Evolutionary conservation across 1,140 invertebrate genomes (phyloP), one percentile per base, ranked within the genome.

Genomic region (Drosophila elegans): DNA sequence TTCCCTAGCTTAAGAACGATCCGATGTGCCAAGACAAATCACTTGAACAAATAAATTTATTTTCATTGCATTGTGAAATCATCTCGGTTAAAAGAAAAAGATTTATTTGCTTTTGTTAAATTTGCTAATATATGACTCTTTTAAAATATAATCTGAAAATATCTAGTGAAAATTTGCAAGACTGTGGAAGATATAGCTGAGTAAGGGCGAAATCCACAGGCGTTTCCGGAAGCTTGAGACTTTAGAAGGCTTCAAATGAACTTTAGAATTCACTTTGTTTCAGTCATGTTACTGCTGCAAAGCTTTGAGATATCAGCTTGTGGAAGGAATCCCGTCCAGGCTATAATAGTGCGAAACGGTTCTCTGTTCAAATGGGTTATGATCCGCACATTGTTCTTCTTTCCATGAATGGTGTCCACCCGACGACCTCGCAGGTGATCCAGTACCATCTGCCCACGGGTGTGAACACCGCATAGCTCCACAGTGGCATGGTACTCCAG

Each of bases 401-500:
- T 72, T 7, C 68, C 61, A 4, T 77, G 55, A 7, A 73, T 59
- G 6, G 48, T 49, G 25, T 86, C 81, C 12, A 56, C 36, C 34
- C 38, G 27, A 4, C 68, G 53, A 0, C 68, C 61, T 3, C 38
- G 32, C 45, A 78, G 52, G 36, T 86, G 80, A 51, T 86, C 83
- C 12, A 86, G 51, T 4, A 86, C 80, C 74, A 84, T 64, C 42
- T 84, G 83, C 1, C 74, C 83, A 0, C 80, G 74, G 9, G 83
- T 86, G n/a, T 86, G 74, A 2, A 46, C 41, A 1, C 83, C 83
- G 4, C 4, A 21, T 3, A 86, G 39, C 16, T 86, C 78, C 13
- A 80, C 74, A 3, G 78, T 63, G 12, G 93, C 93, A 67, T 94
- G 92, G 68, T 93, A 92, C 0, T 68, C 38, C 3, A 53, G 52